These are phyloP conservation scores for Ginglymostoma cirratum DNA, from an alignment of 2,113 vertebrate species.

Conservation along the genomic window DNA sequence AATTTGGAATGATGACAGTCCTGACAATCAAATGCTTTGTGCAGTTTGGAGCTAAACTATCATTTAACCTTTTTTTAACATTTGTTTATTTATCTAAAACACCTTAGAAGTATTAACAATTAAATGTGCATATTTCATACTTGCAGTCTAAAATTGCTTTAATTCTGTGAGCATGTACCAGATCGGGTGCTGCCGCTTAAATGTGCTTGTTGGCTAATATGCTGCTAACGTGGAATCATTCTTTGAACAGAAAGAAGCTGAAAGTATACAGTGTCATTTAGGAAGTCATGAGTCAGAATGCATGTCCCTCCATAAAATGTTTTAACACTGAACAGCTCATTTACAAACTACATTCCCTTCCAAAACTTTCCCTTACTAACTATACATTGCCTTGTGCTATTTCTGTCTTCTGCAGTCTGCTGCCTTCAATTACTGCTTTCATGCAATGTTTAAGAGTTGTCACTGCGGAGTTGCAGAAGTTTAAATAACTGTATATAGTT, in stretches of 20 bases:
- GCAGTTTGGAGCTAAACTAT: neutral
- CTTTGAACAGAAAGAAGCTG: neutral
- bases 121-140: neutral
- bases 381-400: neutral
- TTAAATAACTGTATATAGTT: neutral
- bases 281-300: neutral
- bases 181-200: neutral
- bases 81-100: neutral
- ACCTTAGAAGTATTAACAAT: neutral
- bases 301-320: conserved; percentile 8
- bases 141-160: conserved; percentile 7
- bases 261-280: neutral
- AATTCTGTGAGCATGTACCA: neutral
- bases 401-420: neutral
- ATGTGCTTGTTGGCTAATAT: neutral
- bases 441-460: neutral
- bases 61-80: neutral
- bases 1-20: neutral
- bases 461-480: neutral
- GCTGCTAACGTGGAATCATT: neutral
- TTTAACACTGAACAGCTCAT: neutral
- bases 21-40: neutral
- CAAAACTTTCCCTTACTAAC: conserved; percentile 20
- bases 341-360: neutral
- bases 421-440: neutral